phyloP scores from a whole-genome alignment of 2,888 invertebrate genomes.

The Lasioglossum villosulum region DNA sequence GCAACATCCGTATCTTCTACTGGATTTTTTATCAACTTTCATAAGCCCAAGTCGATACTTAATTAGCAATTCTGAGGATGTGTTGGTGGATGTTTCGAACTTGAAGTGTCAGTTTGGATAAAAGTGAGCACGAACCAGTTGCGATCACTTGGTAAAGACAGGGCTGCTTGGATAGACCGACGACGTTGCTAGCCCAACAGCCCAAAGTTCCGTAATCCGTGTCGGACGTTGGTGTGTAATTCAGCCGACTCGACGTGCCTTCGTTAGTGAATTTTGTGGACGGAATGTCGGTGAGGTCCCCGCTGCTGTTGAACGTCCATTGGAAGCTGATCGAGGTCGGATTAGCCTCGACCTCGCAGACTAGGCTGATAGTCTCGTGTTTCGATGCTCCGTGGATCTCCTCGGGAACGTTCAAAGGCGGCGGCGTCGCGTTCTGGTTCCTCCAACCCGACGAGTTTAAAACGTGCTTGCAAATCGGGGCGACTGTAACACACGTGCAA shows the following conservation, averaged over 20 bases:
- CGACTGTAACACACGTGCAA: slow-evolving; percentile 71
- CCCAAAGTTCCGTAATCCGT: slow-evolving; percentile 95
- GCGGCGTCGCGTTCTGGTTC: slow-evolving; percentile 73
- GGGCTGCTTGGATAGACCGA: slow-evolving; percentile 93
- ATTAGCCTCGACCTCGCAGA: slow-evolving; percentile 95
- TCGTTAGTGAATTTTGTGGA: slow-evolving; percentile 87
- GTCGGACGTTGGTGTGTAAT: slow-evolving; percentile 94
- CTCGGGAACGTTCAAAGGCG: slow-evolving; percentile 87
- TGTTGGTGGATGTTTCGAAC: not conserved
- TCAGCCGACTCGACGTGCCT: slow-evolving; percentile 90
- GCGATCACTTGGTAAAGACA: slow-evolving; percentile 95
- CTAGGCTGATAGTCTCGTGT: slow-evolving; percentile 92
- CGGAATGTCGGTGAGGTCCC: slow-evolving; percentile 92
- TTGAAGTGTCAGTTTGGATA: not conserved
- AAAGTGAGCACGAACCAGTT: slow-evolving; percentile 87
- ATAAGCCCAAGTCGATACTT: too few species aligned
- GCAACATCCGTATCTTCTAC: too few species aligned
- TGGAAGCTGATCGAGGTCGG: slow-evolving; percentile 93
- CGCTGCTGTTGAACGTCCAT: slow-evolving; percentile 96
- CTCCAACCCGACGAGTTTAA: slow-evolving; percentile 69
- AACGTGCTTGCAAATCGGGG: slow-evolving; percentile 81
- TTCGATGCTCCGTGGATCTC: slow-evolving; percentile 94
- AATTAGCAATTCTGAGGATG: too few species aligned
- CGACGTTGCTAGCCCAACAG: slow-evolving; percentile 93
- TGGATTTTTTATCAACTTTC: too few species aligned